Percentiles rank a stretch among this genome's conserved stretches.
Conservation (phyloP, 1,140 invertebrate genomes). For the Pteromalus puparum region DNA sequence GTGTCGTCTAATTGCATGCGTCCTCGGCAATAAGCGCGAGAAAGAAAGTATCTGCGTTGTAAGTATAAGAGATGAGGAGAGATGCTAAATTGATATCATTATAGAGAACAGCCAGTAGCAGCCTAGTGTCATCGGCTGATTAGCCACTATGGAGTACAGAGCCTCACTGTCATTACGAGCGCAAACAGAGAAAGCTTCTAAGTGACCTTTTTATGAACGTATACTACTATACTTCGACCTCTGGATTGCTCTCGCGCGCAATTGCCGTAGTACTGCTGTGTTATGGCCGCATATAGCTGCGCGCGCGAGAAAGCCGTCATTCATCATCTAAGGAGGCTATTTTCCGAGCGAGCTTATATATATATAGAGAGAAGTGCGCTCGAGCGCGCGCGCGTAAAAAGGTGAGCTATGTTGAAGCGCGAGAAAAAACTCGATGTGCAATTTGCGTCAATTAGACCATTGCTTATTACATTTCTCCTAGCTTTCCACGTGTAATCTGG, state of each 20-base stretch:
- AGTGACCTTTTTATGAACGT: not conserved
- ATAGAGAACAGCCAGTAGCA: not conserved
- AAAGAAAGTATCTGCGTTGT: not conserved
- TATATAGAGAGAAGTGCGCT: not conserved
- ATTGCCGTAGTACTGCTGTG: too few species aligned
- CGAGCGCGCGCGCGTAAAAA: not conserved
- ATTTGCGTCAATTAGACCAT: too few species aligned
- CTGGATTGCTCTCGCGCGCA: too few species aligned
- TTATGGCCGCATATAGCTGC: too few species aligned
- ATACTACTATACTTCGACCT: too few species aligned
- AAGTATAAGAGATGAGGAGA: not conserved
- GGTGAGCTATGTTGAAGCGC: not conserved
- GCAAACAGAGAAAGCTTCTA: not conserved
- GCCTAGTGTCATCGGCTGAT: not conserved
- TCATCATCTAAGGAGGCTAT: too few species aligned
- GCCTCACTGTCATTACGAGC: not conserved
- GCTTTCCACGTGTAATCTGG: too few species aligned
- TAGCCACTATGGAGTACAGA: not conserved
- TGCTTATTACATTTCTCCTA: not conserved
- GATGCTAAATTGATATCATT: not conserved
- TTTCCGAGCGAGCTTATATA: too few species aligned
- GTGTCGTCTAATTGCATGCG: not conserved
- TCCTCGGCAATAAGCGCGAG: not conserved
- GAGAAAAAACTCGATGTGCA: not conserved
- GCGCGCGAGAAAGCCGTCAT: too few species aligned